phyloP scores from a whole-genome alignment of 2,113 vertebrate species.

The Hemibagrus wyckioides region DNA sequence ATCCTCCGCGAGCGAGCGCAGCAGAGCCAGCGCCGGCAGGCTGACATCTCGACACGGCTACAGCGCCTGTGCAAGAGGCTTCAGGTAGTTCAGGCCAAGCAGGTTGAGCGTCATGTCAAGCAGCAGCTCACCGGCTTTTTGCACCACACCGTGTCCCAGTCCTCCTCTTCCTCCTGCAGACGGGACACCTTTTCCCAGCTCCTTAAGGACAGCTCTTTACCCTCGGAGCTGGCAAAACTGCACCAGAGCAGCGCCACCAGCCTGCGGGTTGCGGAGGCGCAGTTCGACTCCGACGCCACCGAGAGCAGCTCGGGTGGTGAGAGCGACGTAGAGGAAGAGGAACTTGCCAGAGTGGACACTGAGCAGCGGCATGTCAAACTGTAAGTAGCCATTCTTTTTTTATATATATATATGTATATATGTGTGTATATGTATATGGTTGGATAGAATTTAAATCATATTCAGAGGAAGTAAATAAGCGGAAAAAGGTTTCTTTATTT shows the following conservation, averaged over 20 bases:
- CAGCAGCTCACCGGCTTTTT: constrained; percentile 94
- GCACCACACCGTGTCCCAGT: constrained; percentile 83
- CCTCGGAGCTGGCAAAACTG: constrained; percentile 88
- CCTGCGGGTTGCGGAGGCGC: constrained; percentile 85
- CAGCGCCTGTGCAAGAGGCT: constrained; percentile 91
- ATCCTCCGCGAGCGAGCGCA: constrained; percentile 83
- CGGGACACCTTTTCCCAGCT: constrained; percentile 82
- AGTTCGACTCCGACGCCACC: constrained; percentile 95
- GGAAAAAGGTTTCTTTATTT: too few species aligned
- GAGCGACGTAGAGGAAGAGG: constrained; percentile 93
- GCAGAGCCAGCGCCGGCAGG: constrained; percentile 81
- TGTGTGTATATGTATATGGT: too few species aligned
- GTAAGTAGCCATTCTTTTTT: constrained; percentile 76
- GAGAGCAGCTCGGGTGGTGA: constrained; percentile 98
- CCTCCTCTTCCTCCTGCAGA: constrained; percentile 81
- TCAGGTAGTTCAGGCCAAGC: constrained; percentile 96
- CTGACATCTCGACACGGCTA: constrained; percentile 86
- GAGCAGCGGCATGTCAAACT: constrained; percentile 89
- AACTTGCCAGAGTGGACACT: constrained; percentile 85
- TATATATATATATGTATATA: background rate
- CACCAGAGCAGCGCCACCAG: constrained; percentile 88
- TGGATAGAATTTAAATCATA: background rate
- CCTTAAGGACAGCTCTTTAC: constrained; percentile 84
- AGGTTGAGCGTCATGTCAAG: constrained; percentile 95
- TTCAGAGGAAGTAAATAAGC: background rate